Evolutionary conservation across 2,797 vertebrate species (phyloP).

Genomic region (Rhadinocentrus ornatus): DNA sequence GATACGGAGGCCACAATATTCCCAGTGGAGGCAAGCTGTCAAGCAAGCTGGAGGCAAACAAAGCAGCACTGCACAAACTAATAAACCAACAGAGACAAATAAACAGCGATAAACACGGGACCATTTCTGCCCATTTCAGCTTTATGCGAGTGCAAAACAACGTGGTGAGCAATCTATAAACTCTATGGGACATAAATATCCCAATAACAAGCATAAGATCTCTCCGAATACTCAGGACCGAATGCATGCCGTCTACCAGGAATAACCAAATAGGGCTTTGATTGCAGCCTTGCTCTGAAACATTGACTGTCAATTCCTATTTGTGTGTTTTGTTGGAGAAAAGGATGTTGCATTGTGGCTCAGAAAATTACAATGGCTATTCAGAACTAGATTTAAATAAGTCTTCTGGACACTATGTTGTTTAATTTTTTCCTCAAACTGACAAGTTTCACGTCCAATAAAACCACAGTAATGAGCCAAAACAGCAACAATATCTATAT

Average conservation of each 20-base stretch:
- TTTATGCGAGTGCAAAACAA: constrained; percentile 73
- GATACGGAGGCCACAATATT: constrained; percentile 75
- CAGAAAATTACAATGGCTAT: constrained; percentile 44
- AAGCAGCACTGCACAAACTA: constrained; percentile 73
- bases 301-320: constrained; percentile 60
- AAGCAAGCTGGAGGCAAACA: constrained; percentile 82
- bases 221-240: constrained; percentile 55
- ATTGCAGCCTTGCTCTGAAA: constrained; percentile 70
- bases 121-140: constrained; percentile 68
- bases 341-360: constrained; percentile 46
- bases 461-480: constrained; percentile 20
- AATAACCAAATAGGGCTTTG: constrained; percentile 68
- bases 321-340: constrained; percentile 47
- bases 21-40: constrained; percentile 78
- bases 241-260: constrained; percentile 63
- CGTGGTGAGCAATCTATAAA: constrained; percentile 69
- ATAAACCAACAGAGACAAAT: constrained; percentile 79
- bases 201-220: constrained; percentile 67
- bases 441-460: constrained; percentile 39
- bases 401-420: constrained; percentile 38
- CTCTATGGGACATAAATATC: constrained; percentile 73
- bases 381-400: constrained; percentile 38
- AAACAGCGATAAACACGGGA: constrained; percentile 79
- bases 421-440: not conserved
- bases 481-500: not conserved